A percentile compares a stretch with the other conserved stretches of the same genome.
Conservation (phyloP, 1,140 invertebrate genomes). For the Vanessa tameamea region DNA sequence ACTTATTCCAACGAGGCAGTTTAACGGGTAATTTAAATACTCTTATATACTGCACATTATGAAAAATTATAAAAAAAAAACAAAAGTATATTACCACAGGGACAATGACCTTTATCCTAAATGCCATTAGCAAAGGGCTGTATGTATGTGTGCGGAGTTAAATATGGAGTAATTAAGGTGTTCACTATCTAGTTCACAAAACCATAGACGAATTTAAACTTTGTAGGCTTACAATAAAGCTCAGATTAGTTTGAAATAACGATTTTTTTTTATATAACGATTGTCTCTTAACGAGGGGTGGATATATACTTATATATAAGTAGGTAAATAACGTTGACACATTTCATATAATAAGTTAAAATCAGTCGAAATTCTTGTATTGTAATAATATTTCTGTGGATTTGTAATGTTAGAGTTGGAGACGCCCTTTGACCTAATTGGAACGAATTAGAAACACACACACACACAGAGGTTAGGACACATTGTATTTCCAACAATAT, state of each 20-base stretch:
- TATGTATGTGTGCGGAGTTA: conserved; percentile 6
- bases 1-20: no score
- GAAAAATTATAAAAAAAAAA: not conserved
- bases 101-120: conserved; percentile 8
- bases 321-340: conserved; percentile 2
- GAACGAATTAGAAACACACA: no score
- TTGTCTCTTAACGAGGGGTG: conserved; percentile 4
- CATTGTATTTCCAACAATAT: no score
- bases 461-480: no score
- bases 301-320: not conserved
- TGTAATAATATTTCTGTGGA: no score
- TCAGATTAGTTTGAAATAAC: not conserved
- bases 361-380: no score
- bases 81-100: conserved; percentile 9
- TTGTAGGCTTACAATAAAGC: not conserved
- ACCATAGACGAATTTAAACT: not conserved
- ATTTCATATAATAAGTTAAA: no score
- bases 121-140: conserved; percentile 15
- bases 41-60: not conserved
- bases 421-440: no score
- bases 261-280: not conserved
- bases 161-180: conserved; percentile 27
- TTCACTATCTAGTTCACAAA: not conserved
- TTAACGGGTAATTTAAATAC: no score
- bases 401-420: no score